Base-by-base conservation (phyloP, 2,888 invertebrate genomes). In the Drosophila dives region DNA sequence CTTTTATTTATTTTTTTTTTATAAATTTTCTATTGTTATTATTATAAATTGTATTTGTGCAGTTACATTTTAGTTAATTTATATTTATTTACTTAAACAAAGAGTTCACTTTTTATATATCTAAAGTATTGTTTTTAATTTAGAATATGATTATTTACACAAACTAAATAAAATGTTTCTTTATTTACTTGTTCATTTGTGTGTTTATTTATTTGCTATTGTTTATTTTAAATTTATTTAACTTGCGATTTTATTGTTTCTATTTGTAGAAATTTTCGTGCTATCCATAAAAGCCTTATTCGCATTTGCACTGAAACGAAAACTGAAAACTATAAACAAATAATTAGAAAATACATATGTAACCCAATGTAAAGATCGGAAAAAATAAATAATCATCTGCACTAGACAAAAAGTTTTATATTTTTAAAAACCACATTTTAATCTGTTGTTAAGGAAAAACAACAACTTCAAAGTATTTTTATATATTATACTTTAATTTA, bases 291-390 rank as follows among this genome's bases (percentile, higher is more conserved):
- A 55, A 32, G 2, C 6, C 33, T 40, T 65, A 85, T 89, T 91
- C 90, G 80, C 77, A 89, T 86, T 90, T 91, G 92, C 91, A 89
- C 81, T 79, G 81, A 91, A 83, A 85, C 61, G 82, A 70, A 70
- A 80, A 75, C 64, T 66, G 78, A 81, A 77, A 66, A 29, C 29
- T 29, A 50, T 69, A 71, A 69, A 33, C 42, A 0, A 63, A 62
- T 72, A 72, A 51, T 64, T 51, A 56, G 48, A 63, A 58, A 61
- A 68, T 29, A 50, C 29, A 20, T 26, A 48, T n/a, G 20, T 36
- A 38, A 15, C 12, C 29, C 26, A 3, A 36, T 58, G 42, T 59
- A 38, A 56, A 53, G 33, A 36, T n/a, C 33, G 38, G 33, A 67
- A 67, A 59, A 40, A 45, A 40, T 50, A 36, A 55, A 51, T 11